Conservation (phyloP, 2,797 vertebrate genomes). For the Paguma larvata region DNA sequence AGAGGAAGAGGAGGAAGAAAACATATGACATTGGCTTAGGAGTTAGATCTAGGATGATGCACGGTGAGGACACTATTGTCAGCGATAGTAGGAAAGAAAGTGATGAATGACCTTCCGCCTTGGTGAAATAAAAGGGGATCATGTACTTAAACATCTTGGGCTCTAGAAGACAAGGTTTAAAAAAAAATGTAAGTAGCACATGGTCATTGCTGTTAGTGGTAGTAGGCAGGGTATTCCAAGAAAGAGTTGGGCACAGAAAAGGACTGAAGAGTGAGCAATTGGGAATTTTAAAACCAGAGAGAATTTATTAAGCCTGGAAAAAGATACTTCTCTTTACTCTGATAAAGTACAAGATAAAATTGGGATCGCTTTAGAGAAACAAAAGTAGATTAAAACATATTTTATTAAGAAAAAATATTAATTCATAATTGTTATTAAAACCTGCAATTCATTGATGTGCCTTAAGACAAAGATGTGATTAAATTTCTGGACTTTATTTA, state of each 20-base stretch:
- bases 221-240: background rate
- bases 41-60: background rate
- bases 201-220: background rate
- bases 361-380: background rate
- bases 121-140: background rate
- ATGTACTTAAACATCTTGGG: background rate
- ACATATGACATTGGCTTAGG: background rate
- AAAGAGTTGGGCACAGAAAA: background rate
- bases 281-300: background rate
- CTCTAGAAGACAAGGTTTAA: background rate
- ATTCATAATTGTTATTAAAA: background rate
- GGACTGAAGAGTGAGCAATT: background rate
- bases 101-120: accelerated
- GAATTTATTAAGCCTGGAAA: background rate
- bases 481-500: background rate
- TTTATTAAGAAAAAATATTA: background rate
- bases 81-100: background rate
- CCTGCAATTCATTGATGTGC: background rate
- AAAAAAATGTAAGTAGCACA: background rate
- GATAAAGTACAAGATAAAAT: background rate
- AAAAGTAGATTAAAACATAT: conserved; percentile 2
- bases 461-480: background rate
- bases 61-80: background rate
- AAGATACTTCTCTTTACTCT: background rate
- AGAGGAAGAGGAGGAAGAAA: background rate